Base-by-base conservation (phyloP, 1,140 invertebrate genomes). In the Asobara japonica region DNA sequence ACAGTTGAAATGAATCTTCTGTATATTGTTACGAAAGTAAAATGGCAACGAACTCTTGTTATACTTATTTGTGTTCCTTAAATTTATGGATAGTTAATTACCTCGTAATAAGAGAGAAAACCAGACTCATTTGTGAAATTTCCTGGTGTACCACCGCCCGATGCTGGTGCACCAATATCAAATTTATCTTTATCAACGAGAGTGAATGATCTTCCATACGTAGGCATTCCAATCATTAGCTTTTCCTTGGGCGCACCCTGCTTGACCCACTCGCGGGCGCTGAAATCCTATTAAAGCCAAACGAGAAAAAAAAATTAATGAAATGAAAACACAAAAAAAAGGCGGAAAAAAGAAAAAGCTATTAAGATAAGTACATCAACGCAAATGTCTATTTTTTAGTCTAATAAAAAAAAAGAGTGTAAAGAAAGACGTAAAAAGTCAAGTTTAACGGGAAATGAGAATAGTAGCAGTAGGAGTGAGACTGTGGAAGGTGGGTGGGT, bases 181-280 rank as follows among this genome's bases (percentile, higher is more conserved):
- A 97, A 97, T 80, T 96, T 93, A 5, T 92, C 92, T 7, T 92
- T 90, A 80, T 98, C 95, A 6, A 93, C 92, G n/a, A 99, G 87
- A 6, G 95, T 97, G 85, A 98, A 99, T 2, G 95, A 96, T 68
- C 96, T 89, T 16, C 97, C 98, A 81, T 98, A 98, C 0, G 95
- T 98, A 5, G 97, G 94, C 92, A 98, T 95, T 69, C 97, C 97
- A 65, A 99, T 94, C 89, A 98, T 93, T 0, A 99, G 88, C 86
- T 99, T 99, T 83, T 98, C 94, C 82, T 95, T 96, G 0, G 97
- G 96, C 4, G 96, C 96, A 36, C 97, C 97, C 86, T 96, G 94
- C 78, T 95, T 94, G 0, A 96, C 92, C 97, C 97, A 98, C 86
- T 97, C 95, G 11, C 94, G 90, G 0, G 96, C 95, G 74, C 95